Evolutionary conservation across 2,888 invertebrate genomes (phyloP), one percentile per base, ranked within the genome.

Genomic region (Chymomyza caudatula): DNA sequence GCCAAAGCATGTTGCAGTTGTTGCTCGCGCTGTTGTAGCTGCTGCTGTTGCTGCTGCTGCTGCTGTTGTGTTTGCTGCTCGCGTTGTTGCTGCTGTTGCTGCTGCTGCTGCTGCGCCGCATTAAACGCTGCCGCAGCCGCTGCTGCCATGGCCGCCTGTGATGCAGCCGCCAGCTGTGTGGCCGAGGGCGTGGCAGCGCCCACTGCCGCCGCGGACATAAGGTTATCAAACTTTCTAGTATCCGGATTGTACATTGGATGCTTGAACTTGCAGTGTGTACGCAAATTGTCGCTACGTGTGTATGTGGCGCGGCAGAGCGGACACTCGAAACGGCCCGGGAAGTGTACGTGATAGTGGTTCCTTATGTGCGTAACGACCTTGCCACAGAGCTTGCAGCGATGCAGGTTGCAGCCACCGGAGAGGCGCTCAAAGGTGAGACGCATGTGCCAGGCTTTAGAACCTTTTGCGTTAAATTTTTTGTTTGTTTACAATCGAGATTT

Each of bases 361-460:
- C 96, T 94, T 93, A 96, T 96, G 94, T 96, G 96, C 92, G 96
- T 96, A 92, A 96, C 96, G 93, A 96, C 95, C 94, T 96, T 96
- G 92, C 96, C 96, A 93, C 96, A 96, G 92, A 96, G 94, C 94
- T 96, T 96, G 94, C 96, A 96, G 91, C 96, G 95, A 93, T 96
- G 96, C 93, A 96, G 95, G 93, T 96, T 96, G 92, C 95, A 95
- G 92, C 95, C 95, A 92, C 96, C 96, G 92, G 96, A 95, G 93
- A 96, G 94, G 90, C 96, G 95, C 94, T 96, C 96, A 93, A 96
- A 96, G 92, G 96, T 96, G 92, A 96, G 94, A 93, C 96, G 95
- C 96, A 96, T 96, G 93, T 96, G 96, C 95, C 96, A 96, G 94
- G 96, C 95, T 94, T 96, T 96, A 92, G 96, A 96, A 94, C 96